Percentiles rank a stretch among this genome's conserved stretches.
phyloP scores from a whole-genome alignment of 2,113 vertebrate genomes.

The Grantiella picta region DNA sequence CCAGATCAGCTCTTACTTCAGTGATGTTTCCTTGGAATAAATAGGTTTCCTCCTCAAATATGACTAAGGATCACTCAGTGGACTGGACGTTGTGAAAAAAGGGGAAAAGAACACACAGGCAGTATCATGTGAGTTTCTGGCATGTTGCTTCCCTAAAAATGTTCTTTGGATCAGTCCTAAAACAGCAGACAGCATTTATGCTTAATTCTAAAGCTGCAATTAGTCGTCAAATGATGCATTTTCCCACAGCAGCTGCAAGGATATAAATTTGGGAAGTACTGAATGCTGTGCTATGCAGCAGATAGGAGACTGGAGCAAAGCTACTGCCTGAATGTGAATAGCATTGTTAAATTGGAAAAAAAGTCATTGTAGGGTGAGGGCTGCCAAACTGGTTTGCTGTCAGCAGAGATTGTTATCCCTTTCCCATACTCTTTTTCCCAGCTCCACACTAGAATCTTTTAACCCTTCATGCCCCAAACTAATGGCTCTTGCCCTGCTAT shows the following conservation, averaged over 20 bases:
- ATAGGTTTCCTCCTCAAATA: neutral
- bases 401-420: neutral
- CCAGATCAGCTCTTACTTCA: neutral
- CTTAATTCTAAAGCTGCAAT: neutral
- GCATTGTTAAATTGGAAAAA: neutral
- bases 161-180: neutral
- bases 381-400: constrained; percentile 28
- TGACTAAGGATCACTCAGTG: neutral
- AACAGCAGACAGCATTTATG: neutral
- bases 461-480: neutral
- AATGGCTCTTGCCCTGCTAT: neutral
- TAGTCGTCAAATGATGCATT: neutral
- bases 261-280: neutral
- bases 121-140: neutral
- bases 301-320: neutral
- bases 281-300: neutral
- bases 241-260: neutral
- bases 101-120: neutral
- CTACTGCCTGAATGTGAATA: neutral
- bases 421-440: neutral
- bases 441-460: neutral
- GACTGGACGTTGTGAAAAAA: neutral
- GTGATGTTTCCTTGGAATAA: constrained; percentile 2
- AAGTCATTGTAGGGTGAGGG: neutral
- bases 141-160: neutral